Base-by-base conservation (phyloP, 2,797 vertebrate genomes). In the Syncerus caffer region DNA sequence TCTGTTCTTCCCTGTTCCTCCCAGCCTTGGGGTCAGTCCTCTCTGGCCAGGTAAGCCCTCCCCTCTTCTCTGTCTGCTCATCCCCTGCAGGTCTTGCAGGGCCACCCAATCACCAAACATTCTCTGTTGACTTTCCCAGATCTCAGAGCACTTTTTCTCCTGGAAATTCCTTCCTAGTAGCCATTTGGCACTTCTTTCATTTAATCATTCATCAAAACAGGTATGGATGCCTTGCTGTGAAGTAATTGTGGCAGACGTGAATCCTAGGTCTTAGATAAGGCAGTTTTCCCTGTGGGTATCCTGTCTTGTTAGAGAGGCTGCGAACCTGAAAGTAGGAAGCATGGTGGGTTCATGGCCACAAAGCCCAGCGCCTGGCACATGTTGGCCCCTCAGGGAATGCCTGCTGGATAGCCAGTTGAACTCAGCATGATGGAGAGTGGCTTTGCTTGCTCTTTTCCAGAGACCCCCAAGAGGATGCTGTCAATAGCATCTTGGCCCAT, bases 161-260 rank as follows among this genome's bases (percentile, higher is more conserved):
- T 74, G 60, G 71, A 84, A 45, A 34, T 82, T 62, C 62, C 58
- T 86, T 96, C 86, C 90, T 51, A 78, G 78, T 53, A 95, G 89
- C 64, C 94, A 76, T 93, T 92, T 79, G 79, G 90, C 90, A 42
- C 93, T 95, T 93, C 42, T 16, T 90, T 85, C 38, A 58, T 67
- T 97, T 92, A 97, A 97, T 97, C 96, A 97, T 98, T 96, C 96
- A 96, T 96, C 96, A 95, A 82, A 97, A 91, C 90, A 94, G 71
- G 76, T 79, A 94, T 38, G 42, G 94, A 92, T 53, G 79, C 47
- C 94, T 96, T 91, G 90, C 94, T 58, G 92, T 21, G 95, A 80
- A 93, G 92, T 80, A 90, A 80, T 74, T 93, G 67, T 90, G 53
- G 62, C 53, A 78, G 85, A 58, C 0, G 17, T 38, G 85, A 93